These are phyloP conservation scores for Acanthurus tractus DNA, from an alignment of 2,797 vertebrate species.

Conservation along the genomic window DNA sequence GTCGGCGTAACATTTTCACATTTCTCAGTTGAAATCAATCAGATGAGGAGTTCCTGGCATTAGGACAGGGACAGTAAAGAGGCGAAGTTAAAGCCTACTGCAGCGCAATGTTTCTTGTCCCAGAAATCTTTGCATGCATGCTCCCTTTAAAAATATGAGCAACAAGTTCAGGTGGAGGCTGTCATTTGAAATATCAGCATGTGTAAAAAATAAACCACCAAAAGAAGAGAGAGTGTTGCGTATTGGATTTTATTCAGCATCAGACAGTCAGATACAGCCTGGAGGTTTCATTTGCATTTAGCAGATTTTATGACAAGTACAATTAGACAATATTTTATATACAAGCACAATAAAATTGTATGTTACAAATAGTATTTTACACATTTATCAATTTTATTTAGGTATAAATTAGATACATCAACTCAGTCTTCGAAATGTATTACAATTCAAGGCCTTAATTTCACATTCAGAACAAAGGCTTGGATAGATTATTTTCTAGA, in stretches of 20 bases:
- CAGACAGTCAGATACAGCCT: constrained; percentile 38
- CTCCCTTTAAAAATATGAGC: constrained; percentile 5
- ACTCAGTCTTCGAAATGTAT: neutral
- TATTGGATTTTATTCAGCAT: constrained; percentile 64
- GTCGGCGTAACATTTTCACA: constrained; percentile 30
- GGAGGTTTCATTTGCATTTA: constrained; percentile 34
- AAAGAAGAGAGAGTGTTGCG: constrained; percentile 21
- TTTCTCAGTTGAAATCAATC: constrained; percentile 20
- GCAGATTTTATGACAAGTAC: constrained; percentile 35
- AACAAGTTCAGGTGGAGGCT: neutral
- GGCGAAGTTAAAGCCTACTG: neutral
- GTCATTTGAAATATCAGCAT: constrained; percentile 11
- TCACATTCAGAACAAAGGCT: neutral
- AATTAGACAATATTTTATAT: constrained; percentile 26
- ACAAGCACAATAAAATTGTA: constrained; percentile 27
- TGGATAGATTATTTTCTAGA: neutral
- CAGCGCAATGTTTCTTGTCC: neutral
- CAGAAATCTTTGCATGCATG: neutral
- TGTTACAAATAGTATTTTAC: constrained; percentile 9
- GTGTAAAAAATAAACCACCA: constrained; percentile 29
- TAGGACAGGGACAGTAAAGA: neutral
- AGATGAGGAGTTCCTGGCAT: constrained; percentile 4
- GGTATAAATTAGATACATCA: constrained; percentile 18
- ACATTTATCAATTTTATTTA: constrained; percentile 39
- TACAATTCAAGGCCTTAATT: constrained; percentile 9